Percentiles rank a stretch among this genome's conserved stretches.
These are phyloP conservation scores for Cynaeus angustus DNA, from an alignment of 2,888 invertebrate species.

Conservation along the genomic window DNA sequence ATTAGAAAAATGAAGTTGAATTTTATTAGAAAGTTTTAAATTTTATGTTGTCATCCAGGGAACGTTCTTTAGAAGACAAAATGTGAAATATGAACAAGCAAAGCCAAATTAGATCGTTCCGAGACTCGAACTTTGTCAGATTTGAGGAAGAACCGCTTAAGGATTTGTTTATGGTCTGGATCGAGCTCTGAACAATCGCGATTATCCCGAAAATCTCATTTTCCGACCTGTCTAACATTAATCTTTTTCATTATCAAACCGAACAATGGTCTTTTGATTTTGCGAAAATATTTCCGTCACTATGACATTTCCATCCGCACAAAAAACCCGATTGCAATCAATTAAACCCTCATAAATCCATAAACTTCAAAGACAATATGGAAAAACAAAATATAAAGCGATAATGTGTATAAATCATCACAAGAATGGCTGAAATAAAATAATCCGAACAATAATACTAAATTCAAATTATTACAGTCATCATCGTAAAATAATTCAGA, in stretches of 20 bases:
- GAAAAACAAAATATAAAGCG: slow-evolving; percentile 12
- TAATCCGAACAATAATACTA: slow-evolving; percentile 11
- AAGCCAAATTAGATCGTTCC: slow-evolving; percentile 14
- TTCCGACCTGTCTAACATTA: slow-evolving; percentile 21
- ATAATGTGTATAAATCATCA: too few species aligned
- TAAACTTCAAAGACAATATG: slow-evolving; percentile 10
- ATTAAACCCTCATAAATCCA: slow-evolving; percentile 26
- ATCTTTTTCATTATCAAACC: slow-evolving; percentile 19
- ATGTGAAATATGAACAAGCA: slow-evolving; percentile 21
- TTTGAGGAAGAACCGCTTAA: slow-evolving; percentile 4
- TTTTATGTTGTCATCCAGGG: slow-evolving; percentile 14
- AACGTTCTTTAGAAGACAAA: slow-evolving; percentile 5
- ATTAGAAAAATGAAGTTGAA: too few species aligned
- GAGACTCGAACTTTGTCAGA: slow-evolving; percentile 7
- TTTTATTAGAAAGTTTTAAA: too few species aligned
- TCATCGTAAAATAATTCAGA: slow-evolving; percentile 21
- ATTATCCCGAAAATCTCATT: slow-evolving; percentile 5
- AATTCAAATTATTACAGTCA: slow-evolving; percentile 8
- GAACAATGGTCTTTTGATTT: slow-evolving; percentile 27
- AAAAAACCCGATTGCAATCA: slow-evolving; percentile 16
- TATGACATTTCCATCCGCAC: slow-evolving; percentile 10
- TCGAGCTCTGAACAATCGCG: neutral
- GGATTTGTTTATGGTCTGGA: slow-evolving; percentile 2
- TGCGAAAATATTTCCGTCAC: slow-evolving; percentile 20
- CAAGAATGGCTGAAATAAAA: too few species aligned